Conservation (phyloP, 2,113 vertebrate species). For the Notothenia rossii region DNA sequence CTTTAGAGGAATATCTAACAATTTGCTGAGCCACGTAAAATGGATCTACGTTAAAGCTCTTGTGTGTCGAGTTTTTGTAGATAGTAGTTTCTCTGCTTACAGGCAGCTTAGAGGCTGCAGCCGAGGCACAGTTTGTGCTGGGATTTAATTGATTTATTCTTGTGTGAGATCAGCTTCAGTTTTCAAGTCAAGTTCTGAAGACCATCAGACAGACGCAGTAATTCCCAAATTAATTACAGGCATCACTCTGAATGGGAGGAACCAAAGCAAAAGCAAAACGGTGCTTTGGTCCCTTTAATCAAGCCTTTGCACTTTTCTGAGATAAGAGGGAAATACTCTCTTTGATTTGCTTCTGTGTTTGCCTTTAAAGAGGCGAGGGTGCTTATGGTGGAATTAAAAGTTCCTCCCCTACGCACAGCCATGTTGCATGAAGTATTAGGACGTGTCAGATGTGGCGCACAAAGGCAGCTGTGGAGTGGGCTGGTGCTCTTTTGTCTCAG, state of each 20-base stretch:
- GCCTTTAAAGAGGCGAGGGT: slow-evolving; percentile 64
- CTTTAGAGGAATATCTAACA: slow-evolving; percentile 82
- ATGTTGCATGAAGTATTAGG: slow-evolving; percentile 52
- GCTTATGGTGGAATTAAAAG: slow-evolving; percentile 64
- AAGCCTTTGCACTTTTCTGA: slow-evolving; percentile 68
- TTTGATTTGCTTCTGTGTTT: slow-evolving; percentile 75
- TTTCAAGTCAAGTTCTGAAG: slow-evolving; percentile 67
- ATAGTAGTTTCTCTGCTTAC: slow-evolving; percentile 50
- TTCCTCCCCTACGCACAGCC: slow-evolving; percentile 43
- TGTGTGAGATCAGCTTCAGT: slow-evolving; percentile 53
- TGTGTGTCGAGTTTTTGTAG: slow-evolving; percentile 56
- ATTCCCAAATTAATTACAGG: slow-evolving; percentile 80
- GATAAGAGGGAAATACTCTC: slow-evolving; percentile 72
- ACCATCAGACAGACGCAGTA: slow-evolving; percentile 69
- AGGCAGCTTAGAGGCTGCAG: slow-evolving; percentile 48
- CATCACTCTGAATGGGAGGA: slow-evolving; percentile 66
- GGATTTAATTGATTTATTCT: slow-evolving; percentile 71
- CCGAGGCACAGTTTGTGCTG: slow-evolving; percentile 35
- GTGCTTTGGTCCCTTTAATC: slow-evolving; percentile 80
- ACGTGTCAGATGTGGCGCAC: slow-evolving; percentile 67
- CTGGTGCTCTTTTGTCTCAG: slow-evolving; percentile 61
- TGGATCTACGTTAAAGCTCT: slow-evolving; percentile 65
- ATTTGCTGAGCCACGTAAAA: slow-evolving; percentile 82
- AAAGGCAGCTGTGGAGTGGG: slow-evolving; percentile 59
- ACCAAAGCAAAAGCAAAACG: slow-evolving; percentile 63